Percentiles rank a stretch among this genome's conserved stretches.
Conservation (phyloP, 2,888 invertebrate species). For the Drosophila paramelanica region DNA sequence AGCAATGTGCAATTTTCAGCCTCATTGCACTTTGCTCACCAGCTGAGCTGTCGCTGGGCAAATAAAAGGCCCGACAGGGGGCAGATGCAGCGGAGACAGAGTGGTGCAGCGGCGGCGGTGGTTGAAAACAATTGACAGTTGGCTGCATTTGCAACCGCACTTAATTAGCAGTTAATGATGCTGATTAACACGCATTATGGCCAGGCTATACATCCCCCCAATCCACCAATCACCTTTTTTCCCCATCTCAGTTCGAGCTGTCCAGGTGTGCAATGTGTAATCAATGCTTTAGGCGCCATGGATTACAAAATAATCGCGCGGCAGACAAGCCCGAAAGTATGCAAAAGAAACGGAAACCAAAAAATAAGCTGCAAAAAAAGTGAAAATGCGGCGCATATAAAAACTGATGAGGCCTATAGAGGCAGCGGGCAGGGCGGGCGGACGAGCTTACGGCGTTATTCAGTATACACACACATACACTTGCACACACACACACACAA, state of each 20-base stretch:
- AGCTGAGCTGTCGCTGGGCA: slow-evolving; percentile 21
- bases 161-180: slow-evolving; percentile 82
- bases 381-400: slow-evolving; percentile 64
- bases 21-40: slow-evolving; percentile 55
- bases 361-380: slow-evolving; percentile 33
- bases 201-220: slow-evolving; percentile 10
- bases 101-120: slow-evolving; percentile 20
- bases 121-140: slow-evolving; percentile 73
- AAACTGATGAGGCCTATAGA: slow-evolving; percentile 58
- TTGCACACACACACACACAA: slow-evolving; percentile 27
- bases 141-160: slow-evolving; percentile 81
- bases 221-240: neutral
- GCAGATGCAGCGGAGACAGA: slow-evolving; percentile 1
- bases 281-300: slow-evolving; percentile 76
- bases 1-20: slow-evolving; percentile 61
- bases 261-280: slow-evolving; percentile 64
- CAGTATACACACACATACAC: slow-evolving; percentile 13
- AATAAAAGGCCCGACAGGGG: slow-evolving; percentile 11
- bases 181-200: slow-evolving; percentile 81
- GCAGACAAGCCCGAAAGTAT: slow-evolving; percentile 71
- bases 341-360: slow-evolving; percentile 55
- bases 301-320: slow-evolving; percentile 77
- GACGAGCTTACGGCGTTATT: slow-evolving; percentile 38
- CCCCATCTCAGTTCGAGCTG: slow-evolving; percentile 12
- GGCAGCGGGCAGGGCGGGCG: slow-evolving; percentile 7